Base-by-base conservation (phyloP, 2,797 vertebrate genomes). In the Perodicticus potto region DNA sequence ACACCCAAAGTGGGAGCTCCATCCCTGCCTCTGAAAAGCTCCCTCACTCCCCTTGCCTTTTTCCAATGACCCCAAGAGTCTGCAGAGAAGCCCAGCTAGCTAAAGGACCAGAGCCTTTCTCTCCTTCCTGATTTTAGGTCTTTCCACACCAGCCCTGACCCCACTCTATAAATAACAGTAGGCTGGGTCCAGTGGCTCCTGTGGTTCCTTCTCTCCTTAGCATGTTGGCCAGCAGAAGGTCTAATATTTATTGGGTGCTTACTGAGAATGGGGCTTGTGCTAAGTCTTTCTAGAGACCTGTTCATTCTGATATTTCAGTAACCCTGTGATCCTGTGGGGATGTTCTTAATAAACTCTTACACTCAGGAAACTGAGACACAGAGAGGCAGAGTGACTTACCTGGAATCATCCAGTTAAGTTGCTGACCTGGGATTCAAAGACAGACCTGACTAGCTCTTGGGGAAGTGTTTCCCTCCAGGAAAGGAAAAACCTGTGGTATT, bases 281-380 rank as follows among this genome's bases (percentile, higher is more conserved):
- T 70, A 86, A 73, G 25, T 19, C 32, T 76, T 59, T 43, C 32
- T 14, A 70, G 61, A 72, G 10, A 63, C 40, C 3, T 3, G 25
- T 61, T 92, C 45, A 70, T 86, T 88, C 91, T 86, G 91, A 80
- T 45, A 53, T 83, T 83, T 83, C 57, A 59, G 40, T 57, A 86
- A 49, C 45, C 17, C 53, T 84, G 4, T 34, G 72, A 73, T n/a
- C 72, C 55, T 78, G 40, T 96, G 67, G 63, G 37, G 29, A 20
- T 61, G n/a, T 59, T 86, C 81, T 73, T 86, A 82, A 49, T 59
- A 63, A 53, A 40, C 7, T 1, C 12, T 88, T 53, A 74, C 63
- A 80, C 55, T 65, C 32, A 63, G 85, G 23, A 55, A 74, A 81
- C 59, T n/a, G 40, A 92, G 40, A 61, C 29, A 45, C 13, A 23